phyloP scores from a whole-genome alignment of 23 tunicate genomes.

The Trididemnum nubilum region DNA sequence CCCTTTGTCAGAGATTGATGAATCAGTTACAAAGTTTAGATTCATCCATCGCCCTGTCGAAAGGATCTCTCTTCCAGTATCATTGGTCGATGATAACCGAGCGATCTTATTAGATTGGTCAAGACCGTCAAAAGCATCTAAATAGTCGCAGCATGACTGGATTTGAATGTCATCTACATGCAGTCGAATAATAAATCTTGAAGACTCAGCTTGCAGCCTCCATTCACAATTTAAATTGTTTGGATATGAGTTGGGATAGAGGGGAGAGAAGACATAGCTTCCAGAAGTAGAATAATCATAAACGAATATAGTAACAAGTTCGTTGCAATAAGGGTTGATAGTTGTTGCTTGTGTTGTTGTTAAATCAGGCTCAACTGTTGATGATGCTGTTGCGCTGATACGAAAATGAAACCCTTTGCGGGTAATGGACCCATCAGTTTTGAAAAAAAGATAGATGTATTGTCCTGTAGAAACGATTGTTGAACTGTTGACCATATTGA shows the following conservation, averaged over 20 bases:
- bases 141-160: background rate
- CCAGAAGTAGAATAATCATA: too few relatives aligned
- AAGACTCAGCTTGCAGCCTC: background rate
- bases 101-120: background rate
- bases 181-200: background rate
- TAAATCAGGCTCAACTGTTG: too few relatives aligned
- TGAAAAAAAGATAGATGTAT: conserved; percentile 9
- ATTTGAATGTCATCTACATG: background rate
- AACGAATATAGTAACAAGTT: too few relatives aligned
- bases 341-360: too few relatives aligned
- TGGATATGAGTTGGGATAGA: background rate
- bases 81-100: background rate
- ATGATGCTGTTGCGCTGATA: background rate
- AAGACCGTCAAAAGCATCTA: background rate
- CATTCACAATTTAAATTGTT: background rate
- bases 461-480: background rate
- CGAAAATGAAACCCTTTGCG: conserved; percentile 1
- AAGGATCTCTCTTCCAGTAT: background rate
- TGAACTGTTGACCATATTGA: background rate
- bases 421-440: background rate
- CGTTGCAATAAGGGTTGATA: too few relatives aligned
- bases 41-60: background rate
- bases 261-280: too few relatives aligned
- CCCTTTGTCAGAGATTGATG: background rate
- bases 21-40: background rate